Percentiles rank a stretch among this genome's conserved stretches.
These are phyloP conservation scores for Drosophila fuyamai DNA, from an alignment of 1,140 invertebrate species.

Conservation along the genomic window DNA sequence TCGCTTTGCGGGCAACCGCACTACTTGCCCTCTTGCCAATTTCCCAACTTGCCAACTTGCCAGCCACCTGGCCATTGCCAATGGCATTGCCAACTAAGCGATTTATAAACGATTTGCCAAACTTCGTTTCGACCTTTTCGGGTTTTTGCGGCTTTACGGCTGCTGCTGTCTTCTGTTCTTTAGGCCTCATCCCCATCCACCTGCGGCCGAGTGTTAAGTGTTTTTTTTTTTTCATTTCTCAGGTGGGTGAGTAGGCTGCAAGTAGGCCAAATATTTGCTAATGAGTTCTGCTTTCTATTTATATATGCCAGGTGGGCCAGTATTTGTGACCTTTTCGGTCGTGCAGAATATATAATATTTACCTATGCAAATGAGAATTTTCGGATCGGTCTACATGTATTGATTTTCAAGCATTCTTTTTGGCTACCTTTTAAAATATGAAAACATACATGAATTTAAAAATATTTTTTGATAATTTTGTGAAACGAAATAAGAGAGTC, in stretches of 20 bases:
- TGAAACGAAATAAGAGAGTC: too few species aligned
- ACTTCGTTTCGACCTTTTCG: conserved; percentile 68
- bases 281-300: conserved; percentile 72
- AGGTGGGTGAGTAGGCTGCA: conserved; percentile 13
- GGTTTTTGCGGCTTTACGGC: conserved; percentile 50
- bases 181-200: conserved; percentile 11
- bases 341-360: conserved; percentile 42
- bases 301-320: conserved; percentile 44
- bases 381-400: conserved; percentile 23
- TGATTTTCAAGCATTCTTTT: conserved; percentile 26
- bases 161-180: conserved; percentile 29
- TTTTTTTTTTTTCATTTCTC: conserved; percentile 45
- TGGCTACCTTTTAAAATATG: conserved; percentile 2
- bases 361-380: conserved; percentile 53
- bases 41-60: conserved; percentile 8
- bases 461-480: too few species aligned
- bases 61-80: conserved; percentile 35
- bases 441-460: too few species aligned
- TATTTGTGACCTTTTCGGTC: conserved; percentile 50
- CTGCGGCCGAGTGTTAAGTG: conserved; percentile 72
- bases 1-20: conserved; percentile 22
- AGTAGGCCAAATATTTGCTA: conserved; percentile 75
- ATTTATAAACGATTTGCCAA: conserved; percentile 80
- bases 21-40: conserved; percentile 21
- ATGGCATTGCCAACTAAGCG: conserved; percentile 62